Evolutionary conservation across 2,113 vertebrate species (phyloP), one percentile per base, ranked within the genome.

Genomic region (Limnothrissa miodon): DNA sequence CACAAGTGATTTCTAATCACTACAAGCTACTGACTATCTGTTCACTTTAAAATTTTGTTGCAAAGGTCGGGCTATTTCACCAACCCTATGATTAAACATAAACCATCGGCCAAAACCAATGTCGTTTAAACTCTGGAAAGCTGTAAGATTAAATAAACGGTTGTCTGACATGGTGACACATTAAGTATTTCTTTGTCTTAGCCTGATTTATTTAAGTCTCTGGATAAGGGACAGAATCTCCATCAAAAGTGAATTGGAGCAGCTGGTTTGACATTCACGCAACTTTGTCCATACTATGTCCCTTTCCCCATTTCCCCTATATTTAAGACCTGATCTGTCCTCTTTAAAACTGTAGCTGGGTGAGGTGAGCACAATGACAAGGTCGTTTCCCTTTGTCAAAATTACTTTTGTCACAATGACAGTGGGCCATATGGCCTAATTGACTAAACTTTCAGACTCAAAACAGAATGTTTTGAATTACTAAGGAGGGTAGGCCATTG

Each of bases 381-480:
- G 56, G 79, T 80, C 83, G 53, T 84, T 81, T 59, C 7, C 29
- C 6, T 15, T 53, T 80, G 79, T 33, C 66, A 25, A n/a, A 25
- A 23, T 1, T 59, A n/a, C n/a, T n/a, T n/a, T n/a, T n/a, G n/a
- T 48, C 46, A 48, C 46, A 53, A 19, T 53, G 17, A 53, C 48
- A 21, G 19, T 23, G 51, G 51, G 51, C 19, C 19, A 56, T 4
- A 23, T 5, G 19, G 4, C 19, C 48, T 53, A 4, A 5, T 17
- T 48, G 46, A 48, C 6, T 6, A 23, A 56, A 56, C 51, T 56
- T 48, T 48, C 51, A 56, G 19, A 56, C 23, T 6, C 21, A 56
- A 7, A 62, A 29, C 46, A 48, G 17, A 9, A 15, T 48, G 46
- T 10, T n/a, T n/a, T n/a, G n/a, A n/a, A n/a, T n/a, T n/a, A n/a